A percentile compares a stretch with the other conserved stretches of the same genome.
Evolutionary conservation across 2,797 vertebrate species (phyloP).

Genomic region (Betta splendens): DNA sequence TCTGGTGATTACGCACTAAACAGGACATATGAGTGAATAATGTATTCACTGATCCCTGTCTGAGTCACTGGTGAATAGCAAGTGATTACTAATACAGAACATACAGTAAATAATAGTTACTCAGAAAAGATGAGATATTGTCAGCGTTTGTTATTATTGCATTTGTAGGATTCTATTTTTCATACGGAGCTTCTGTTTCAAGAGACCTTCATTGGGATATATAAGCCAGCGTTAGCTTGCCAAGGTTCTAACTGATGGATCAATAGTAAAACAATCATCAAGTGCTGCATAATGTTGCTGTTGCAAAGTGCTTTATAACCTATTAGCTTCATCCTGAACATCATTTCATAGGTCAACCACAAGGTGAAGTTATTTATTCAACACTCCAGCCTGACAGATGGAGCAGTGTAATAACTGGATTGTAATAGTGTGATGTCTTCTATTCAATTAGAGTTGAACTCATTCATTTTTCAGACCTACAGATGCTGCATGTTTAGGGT

Average conservation of each 20-base stretch:
- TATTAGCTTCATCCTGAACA: slow-evolving; percentile 25
- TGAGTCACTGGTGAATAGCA: slow-evolving; percentile 13
- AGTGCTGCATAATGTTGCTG: slow-evolving; percentile 29
- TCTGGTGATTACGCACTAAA: too few species aligned
- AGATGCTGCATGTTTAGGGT: slow-evolving; percentile 34
- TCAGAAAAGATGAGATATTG: slow-evolving; percentile 9
- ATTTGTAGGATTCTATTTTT: slow-evolving; percentile 14
- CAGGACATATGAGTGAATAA: too few species aligned
- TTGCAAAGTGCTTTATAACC: slow-evolving; percentile 24
- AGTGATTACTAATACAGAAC: slow-evolving; percentile 26
- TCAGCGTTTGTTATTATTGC: background rate
- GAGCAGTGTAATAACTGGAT: slow-evolving; percentile 12
- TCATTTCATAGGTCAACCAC: slow-evolving; percentile 41
- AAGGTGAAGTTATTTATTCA: slow-evolving; percentile 46
- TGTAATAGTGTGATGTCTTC: slow-evolving; percentile 23
- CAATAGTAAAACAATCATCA: slow-evolving; percentile 28
- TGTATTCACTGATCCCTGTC: too few species aligned
- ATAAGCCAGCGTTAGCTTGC: background rate
- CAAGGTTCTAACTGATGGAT: slow-evolving; percentile 19
- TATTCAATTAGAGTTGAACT: slow-evolving; percentile 16
- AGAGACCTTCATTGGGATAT: background rate
- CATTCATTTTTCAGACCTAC: slow-evolving; percentile 24
- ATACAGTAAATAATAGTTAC: slow-evolving; percentile 12
- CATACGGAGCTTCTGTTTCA: slow-evolving; percentile 1
- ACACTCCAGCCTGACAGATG: slow-evolving; percentile 19